Percentiles rank a stretch among this genome's conserved stretches.
phyloP scores from a whole-genome alignment of 2,888 invertebrate genomes.

The Yponomeuta cagnagella region DNA sequence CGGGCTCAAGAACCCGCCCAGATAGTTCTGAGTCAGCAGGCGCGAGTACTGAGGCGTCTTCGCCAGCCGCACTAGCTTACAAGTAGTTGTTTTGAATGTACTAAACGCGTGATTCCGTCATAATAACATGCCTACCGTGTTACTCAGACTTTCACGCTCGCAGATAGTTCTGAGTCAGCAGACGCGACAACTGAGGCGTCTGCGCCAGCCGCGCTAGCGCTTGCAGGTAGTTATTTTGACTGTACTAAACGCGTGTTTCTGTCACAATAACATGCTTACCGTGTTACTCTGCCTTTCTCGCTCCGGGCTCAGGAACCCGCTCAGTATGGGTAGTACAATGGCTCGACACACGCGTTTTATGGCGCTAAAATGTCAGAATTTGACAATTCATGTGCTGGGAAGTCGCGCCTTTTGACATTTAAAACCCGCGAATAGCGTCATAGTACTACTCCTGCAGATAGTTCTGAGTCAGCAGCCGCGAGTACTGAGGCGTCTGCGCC shows the following conservation, averaged over 20 bases:
- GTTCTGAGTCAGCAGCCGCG: conserved; percentile 51
- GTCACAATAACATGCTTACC: conserved; percentile 29
- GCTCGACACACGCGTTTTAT: too few species aligned
- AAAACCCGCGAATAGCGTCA: too few species aligned
- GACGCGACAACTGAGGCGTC: conserved; percentile 54
- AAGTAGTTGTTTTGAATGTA: conserved; percentile 81
- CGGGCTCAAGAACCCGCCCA: conserved; percentile 32
- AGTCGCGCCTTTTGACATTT: too few species aligned
- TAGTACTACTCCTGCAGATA: conserved; percentile 20
- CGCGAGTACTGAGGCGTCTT: conserved; percentile 56
- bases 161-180: conserved; percentile 43
- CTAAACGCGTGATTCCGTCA: too few species aligned
- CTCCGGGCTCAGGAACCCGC: conserved; percentile 41
- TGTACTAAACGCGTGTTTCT: too few species aligned
- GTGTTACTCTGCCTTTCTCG: conserved; percentile 62
- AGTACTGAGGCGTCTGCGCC: conserved; percentile 53
- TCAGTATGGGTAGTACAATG: too few species aligned
- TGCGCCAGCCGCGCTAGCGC: conserved; percentile 51
- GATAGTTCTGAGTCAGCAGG: conserved; percentile 43
- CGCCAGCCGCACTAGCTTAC: conserved; percentile 62
- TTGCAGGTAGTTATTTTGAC: conserved; percentile 83
- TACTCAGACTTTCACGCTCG: too few species aligned
- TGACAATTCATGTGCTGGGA: too few species aligned
- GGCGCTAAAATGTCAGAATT: too few species aligned
- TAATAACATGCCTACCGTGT: too few species aligned